phyloP scores from a whole-genome alignment of 2,797 vertebrate species.

The Chelonia mydas region DNA sequence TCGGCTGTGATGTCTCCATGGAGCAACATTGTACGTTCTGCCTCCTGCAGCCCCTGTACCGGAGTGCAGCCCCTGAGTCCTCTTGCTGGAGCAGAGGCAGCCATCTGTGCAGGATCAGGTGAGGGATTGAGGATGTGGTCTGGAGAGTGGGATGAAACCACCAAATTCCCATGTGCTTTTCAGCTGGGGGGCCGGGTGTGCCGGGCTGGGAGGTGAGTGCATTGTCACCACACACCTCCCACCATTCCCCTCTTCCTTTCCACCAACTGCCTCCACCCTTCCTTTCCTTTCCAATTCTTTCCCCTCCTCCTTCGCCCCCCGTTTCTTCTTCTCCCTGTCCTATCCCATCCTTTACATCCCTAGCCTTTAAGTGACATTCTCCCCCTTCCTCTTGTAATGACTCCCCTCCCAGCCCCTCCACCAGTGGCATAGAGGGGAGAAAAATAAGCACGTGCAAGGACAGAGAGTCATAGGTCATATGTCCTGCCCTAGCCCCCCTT shows the following conservation, averaged over 20 bases:
- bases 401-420: neutral
- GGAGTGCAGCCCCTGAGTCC: fast-evolving
- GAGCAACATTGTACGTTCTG: fast-evolving
- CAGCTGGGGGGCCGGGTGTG: too few relatives aligned
- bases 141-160: neutral
- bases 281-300: neutral
- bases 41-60: neutral
- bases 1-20: neutral
- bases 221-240: neutral
- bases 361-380: neutral
- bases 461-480: neutral
- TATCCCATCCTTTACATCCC: neutral
- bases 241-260: neutral
- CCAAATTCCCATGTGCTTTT: neutral
- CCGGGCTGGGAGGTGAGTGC: too few relatives aligned
- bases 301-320: too few relatives aligned
- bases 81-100: fast-evolving
- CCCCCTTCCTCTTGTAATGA: neutral
- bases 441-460: neutral
- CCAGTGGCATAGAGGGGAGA: neutral
- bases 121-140: neutral
- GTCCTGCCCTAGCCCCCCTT: fast-evolving
- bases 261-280: neutral
- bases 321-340: too few relatives aligned
- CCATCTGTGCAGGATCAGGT: neutral